These are phyloP conservation scores for Xestobium rufovillosum DNA, from an alignment of 2,888 invertebrate genomes.

Conservation along the genomic window DNA sequence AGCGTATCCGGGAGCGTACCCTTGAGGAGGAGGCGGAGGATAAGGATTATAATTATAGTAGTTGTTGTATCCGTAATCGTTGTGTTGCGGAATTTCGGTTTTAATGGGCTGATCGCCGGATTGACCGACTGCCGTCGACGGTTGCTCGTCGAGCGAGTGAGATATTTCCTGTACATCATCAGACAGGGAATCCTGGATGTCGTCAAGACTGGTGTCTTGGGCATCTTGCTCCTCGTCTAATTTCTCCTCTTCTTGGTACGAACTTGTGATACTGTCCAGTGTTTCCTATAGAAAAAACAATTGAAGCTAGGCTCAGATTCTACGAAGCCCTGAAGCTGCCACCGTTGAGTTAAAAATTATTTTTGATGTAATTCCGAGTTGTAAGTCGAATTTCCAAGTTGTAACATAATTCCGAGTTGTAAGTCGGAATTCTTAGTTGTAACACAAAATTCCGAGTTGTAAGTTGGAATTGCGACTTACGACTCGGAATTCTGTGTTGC, in stretches of 20 bases:
- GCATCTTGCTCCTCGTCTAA: constrained; percentile 17
- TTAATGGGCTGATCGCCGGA: constrained; percentile 22
- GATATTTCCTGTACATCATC: constrained; percentile 33
- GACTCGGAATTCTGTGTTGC: no score
- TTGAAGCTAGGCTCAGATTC: no score
- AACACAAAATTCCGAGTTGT: no score
- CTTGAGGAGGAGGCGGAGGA: constrained; percentile 27
- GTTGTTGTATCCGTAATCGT: constrained; percentile 20
- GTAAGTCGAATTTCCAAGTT: no score
- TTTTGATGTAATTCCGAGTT: no score
- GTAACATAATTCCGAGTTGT: no score
- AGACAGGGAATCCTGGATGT: constrained; percentile 15
- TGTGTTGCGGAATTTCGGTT: constrained; percentile 13
- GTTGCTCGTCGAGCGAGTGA: constrained; percentile 33
- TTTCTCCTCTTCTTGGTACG: constrained; percentile 27
- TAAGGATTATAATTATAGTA: constrained; percentile 31
- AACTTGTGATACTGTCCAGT: constrained; percentile 39
- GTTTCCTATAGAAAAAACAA: constrained; percentile 33
- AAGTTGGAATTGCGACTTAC: no score
- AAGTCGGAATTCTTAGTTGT: no score
- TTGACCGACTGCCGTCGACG: constrained; percentile 22
- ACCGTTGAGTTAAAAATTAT: no score
- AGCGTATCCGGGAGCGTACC: constrained; percentile 32
- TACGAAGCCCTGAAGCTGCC: no score
- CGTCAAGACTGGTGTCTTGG: constrained; percentile 15